Conservation (phyloP, 2,888 invertebrate species). For the Lumbricus terrestris region DNA sequence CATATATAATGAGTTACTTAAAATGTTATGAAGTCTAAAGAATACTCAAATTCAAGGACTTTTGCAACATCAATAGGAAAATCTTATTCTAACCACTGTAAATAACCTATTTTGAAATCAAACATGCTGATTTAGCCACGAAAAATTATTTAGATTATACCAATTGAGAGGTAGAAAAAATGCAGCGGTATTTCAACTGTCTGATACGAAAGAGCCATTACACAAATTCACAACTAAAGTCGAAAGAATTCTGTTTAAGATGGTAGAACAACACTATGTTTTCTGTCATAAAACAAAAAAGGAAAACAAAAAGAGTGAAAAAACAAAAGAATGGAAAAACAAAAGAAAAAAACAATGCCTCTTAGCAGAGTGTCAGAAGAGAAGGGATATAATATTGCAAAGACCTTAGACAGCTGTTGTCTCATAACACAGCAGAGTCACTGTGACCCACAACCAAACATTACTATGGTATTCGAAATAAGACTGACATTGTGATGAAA, state of each 20-base stretch:
- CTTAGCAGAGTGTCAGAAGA: too few relatives aligned
- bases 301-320: too few relatives aligned
- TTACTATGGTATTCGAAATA: too few relatives aligned
- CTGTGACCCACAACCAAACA: too few relatives aligned
- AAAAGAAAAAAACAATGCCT: too few relatives aligned
- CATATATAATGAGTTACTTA: too few relatives aligned
- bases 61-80: not conserved
- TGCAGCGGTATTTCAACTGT: not conserved
- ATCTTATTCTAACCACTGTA: not conserved
- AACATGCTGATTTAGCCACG: not conserved
- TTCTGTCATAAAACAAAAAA: too few relatives aligned
- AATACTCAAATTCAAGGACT: not conserved
- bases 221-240: not conserved
- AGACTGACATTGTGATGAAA: too few relatives aligned
- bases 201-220: not conserved
- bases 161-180: not conserved
- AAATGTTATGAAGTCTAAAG: not conserved
- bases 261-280: too few relatives aligned
- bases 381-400: not conserved
- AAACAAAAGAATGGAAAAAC: too few relatives aligned
- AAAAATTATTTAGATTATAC: not conserved
- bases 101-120: not conserved
- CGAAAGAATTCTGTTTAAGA: not conserved
- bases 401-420: not conserved
- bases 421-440: too few relatives aligned